phyloP scores from a whole-genome alignment of 2,113 vertebrate species.

The Pygoscelis adeliae region DNA sequence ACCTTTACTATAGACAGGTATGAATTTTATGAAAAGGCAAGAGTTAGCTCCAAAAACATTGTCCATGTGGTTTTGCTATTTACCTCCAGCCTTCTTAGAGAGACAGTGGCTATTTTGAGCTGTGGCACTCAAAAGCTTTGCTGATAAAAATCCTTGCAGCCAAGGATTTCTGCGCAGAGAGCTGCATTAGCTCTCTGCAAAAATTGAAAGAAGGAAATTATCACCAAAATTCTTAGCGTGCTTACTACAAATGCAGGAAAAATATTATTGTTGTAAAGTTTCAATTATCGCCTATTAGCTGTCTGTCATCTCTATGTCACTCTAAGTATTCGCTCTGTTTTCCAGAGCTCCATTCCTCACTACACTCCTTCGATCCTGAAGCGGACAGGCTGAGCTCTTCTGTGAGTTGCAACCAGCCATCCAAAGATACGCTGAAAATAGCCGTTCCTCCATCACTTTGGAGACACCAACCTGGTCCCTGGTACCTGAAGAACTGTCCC shows the following conservation, averaged over 20 bases:
- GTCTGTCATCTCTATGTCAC: neutral
- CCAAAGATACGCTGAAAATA: neutral
- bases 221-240: neutral
- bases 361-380: neutral
- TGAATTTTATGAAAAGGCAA: neutral
- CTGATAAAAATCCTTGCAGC: neutral
- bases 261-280: neutral
- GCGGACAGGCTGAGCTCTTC: neutral
- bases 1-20: neutral
- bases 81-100: neutral
- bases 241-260: neutral
- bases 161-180: neutral
- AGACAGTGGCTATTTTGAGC: neutral
- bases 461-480: neutral
- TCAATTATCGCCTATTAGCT: neutral
- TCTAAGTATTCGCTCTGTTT: neutral
- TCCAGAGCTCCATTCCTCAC: neutral
- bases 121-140: neutral
- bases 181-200: neutral
- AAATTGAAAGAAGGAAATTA: neutral
- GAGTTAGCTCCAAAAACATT: neutral
- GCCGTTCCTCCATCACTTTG: rapidly evolving
- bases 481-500: neutral
- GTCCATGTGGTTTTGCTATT: neutral
- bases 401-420: neutral